Evolutionary conservation across 23 tunicate species (phyloP).

Genomic region (Diplosoma virens): DNA sequence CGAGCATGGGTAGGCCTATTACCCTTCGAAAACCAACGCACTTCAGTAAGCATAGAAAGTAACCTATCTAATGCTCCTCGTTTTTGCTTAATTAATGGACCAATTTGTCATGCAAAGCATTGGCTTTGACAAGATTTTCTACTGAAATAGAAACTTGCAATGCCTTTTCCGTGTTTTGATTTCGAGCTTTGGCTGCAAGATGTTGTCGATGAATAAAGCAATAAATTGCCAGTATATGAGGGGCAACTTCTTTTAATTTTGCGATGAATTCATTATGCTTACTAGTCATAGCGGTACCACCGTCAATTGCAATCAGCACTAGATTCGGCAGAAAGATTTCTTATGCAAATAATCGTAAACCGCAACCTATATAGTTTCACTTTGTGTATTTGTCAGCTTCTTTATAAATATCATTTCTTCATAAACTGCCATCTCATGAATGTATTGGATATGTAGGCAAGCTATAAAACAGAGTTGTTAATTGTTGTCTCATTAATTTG

Average conservation of each 20-base stretch:
- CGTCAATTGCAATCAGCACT: no score
- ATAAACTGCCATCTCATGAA: background rate
- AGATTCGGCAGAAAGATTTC: background rate
- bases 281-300: background rate
- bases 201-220: background rate
- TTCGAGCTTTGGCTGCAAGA: background rate
- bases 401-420: background rate
- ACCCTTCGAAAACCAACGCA: background rate
- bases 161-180: background rate
- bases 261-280: no score
- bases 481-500: background rate
- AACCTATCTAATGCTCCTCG: background rate
- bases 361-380: background rate
- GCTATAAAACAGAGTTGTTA: background rate
- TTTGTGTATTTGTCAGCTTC: background rate
- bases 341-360: background rate
- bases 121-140: background rate
- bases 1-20: background rate
- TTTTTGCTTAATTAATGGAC: background rate
- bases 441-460: no score
- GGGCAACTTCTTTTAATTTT: background rate
- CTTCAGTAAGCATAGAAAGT: background rate
- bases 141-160: background rate
- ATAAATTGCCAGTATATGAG: background rate
- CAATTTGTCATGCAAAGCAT: background rate